Evolutionary conservation across 2,888 invertebrate species (phyloP).

Genomic region (Anthoptus insignis): DNA sequence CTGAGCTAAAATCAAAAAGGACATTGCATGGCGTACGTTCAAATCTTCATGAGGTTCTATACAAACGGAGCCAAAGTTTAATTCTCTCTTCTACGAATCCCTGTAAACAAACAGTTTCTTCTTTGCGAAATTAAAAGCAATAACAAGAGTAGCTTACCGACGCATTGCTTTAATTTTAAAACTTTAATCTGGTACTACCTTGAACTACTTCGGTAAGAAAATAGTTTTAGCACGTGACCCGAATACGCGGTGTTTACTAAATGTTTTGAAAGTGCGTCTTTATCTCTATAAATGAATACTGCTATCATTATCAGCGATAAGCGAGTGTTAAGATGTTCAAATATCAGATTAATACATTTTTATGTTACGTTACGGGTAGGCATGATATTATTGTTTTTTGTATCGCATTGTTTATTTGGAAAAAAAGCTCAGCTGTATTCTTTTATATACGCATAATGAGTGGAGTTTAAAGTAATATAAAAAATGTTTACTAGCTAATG

Average conservation of each 20-base stretch:
- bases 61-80: not conserved
- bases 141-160: not conserved
- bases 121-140: not conserved
- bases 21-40: too few species aligned
- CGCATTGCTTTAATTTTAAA: constrained; percentile 29
- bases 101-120: too few species aligned
- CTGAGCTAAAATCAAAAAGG: too few species aligned
- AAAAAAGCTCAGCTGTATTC: too few species aligned
- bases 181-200: constrained; percentile 50
- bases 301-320: not conserved
- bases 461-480: too few species aligned
- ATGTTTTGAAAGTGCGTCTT: constrained; percentile 35
- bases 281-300: not conserved
- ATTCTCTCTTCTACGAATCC: not conserved
- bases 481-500: too few species aligned
- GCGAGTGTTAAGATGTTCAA: not conserved
- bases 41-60: not conserved
- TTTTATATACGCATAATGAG: too few species aligned
- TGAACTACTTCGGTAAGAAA: constrained; percentile 55
- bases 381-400: too few species aligned
- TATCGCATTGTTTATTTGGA: too few species aligned
- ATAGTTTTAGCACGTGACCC: constrained; percentile 49
- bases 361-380: too few species aligned
- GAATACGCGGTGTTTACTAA: constrained; percentile 56
- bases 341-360: too few species aligned